Percentiles rank a stretch among this genome's conserved stretches.
phyloP scores from a whole-genome alignment of 1,140 invertebrate species.

The Dendrolimus kikuchii region DNA sequence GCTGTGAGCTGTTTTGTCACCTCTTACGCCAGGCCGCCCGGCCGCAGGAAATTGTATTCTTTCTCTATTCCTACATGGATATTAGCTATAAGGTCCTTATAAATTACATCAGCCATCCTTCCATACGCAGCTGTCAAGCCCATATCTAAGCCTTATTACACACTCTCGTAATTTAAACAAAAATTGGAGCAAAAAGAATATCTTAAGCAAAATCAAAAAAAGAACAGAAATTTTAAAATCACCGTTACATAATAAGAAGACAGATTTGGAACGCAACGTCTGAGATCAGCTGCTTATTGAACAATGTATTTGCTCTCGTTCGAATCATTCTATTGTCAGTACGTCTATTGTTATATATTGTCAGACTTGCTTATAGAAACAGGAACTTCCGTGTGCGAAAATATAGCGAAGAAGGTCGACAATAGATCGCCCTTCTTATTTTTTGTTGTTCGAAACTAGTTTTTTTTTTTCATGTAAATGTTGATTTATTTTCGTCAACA shows the following conservation, averaged over 20 bases:
- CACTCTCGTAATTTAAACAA: background rate
- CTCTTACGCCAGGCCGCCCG: too few species aligned
- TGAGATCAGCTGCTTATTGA: conserved; percentile 35
- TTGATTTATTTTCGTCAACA: conserved; percentile 63
- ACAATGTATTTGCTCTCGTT: conserved; percentile 41
- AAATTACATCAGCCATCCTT: too few species aligned
- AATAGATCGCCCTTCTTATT: conserved; percentile 39
- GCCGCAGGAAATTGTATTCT: too few species aligned
- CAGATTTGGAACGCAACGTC: conserved; percentile 3
- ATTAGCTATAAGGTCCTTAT: too few species aligned
- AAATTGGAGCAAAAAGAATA: conserved; percentile 2
- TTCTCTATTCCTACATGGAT: too few species aligned
- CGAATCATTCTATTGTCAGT: conserved; percentile 31
- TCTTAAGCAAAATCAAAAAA: too few species aligned
- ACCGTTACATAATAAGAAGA: conserved; percentile 6
- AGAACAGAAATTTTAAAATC: background rate
- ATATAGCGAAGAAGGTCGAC: conserved; percentile 22
- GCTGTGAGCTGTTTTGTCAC: too few species aligned
- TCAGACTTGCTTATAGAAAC: conserved; percentile 31
- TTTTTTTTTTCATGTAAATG: conserved; percentile 53
- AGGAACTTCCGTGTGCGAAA: conserved; percentile 59
- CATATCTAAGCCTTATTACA: too few species aligned
- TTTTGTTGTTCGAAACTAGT: conserved; percentile 36
- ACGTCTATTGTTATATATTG: conserved; percentile 31
- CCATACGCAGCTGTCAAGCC: too few species aligned